Conservation (phyloP, 2,888 invertebrate genomes). For the Tenthredo livida region DNA sequence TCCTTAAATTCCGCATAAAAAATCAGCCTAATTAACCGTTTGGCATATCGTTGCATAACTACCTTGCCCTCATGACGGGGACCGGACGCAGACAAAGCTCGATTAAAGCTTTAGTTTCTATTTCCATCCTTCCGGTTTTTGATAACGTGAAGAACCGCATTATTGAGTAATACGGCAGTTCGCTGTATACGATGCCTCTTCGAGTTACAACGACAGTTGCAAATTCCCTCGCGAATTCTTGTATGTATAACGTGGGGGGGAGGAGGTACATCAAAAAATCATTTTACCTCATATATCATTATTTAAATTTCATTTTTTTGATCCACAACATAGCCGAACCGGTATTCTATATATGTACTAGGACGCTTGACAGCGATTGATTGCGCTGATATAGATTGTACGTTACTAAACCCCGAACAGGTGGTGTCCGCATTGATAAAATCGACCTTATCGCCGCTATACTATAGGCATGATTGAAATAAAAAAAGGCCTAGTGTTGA, state of each 20-base stretch:
- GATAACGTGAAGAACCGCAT: neutral
- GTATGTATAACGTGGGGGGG: too few relatives aligned
- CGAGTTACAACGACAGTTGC: neutral
- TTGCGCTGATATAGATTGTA: neutral
- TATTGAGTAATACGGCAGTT: neutral
- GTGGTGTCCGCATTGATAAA: neutral
- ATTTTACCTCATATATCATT: neutral
- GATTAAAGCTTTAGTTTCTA: conserved; percentile 72
- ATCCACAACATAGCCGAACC: neutral
- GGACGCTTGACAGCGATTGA: neutral
- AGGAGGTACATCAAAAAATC: neutral
- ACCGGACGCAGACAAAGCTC: conserved; percentile 68
- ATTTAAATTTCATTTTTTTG: neutral
- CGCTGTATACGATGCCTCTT: neutral
- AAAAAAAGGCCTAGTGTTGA: neutral
- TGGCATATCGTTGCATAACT: conserved; percentile 53
- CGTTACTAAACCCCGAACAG: neutral
- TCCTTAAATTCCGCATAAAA: neutral
- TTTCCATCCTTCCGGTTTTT: conserved; percentile 64
- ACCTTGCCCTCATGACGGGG: conserved; percentile 71
- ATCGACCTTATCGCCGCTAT: neutral
- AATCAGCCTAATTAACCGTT: neutral
- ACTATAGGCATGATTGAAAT: neutral
- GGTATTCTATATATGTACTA: neutral
- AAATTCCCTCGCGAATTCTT: neutral